phyloP scores from a whole-genome alignment of 2,888 invertebrate species.

The Neelides folsomi region DNA sequence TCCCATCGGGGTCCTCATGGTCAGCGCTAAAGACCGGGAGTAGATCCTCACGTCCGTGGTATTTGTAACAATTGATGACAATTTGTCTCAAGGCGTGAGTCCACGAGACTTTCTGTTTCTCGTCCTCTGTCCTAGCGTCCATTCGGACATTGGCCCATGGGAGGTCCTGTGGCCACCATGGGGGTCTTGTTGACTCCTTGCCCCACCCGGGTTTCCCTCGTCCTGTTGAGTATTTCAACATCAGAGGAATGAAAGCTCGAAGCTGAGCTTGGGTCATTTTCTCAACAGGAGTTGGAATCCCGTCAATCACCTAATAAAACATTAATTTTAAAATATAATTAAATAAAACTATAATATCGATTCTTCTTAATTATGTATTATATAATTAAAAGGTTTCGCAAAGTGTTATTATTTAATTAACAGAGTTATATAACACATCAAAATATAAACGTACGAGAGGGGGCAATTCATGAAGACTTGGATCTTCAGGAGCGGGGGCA shows the following conservation, averaged over 20 bases:
- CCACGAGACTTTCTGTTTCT: constrained; percentile 97
- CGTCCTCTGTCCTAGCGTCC: constrained; percentile 90
- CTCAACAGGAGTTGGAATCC: constrained; percentile 94
- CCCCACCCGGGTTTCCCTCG: constrained; percentile 98
- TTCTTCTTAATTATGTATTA: too few relatives aligned
- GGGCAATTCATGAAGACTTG: constrained; percentile 85
- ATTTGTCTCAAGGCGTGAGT: constrained; percentile 91
- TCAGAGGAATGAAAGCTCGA: constrained; percentile 88
- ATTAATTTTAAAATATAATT: too few relatives aligned
- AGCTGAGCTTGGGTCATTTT: constrained; percentile 98
- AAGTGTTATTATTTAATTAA: background rate
- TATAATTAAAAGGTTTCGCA: too few relatives aligned
- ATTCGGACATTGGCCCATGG: constrained; percentile 97
- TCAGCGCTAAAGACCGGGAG: constrained; percentile 88
- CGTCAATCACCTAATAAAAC: constrained; percentile 53
- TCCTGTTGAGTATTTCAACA: constrained; percentile 91
- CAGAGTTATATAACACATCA: too few relatives aligned
- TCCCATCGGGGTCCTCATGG: constrained; percentile 57
- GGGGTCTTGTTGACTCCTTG: constrained; percentile 82
- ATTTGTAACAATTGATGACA: constrained; percentile 95
- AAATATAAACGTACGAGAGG: constrained; percentile 65
- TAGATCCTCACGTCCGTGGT: constrained; percentile 88
- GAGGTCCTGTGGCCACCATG: constrained; percentile 96
- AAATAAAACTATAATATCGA: too few relatives aligned
- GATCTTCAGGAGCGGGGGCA: constrained; percentile 72